A percentile compares a stretch with the other conserved stretches of the same genome.
These are phyloP conservation scores for Engraulis encrasicolus DNA, from an alignment of 2,113 vertebrate genomes.

Conservation along the genomic window DNA sequence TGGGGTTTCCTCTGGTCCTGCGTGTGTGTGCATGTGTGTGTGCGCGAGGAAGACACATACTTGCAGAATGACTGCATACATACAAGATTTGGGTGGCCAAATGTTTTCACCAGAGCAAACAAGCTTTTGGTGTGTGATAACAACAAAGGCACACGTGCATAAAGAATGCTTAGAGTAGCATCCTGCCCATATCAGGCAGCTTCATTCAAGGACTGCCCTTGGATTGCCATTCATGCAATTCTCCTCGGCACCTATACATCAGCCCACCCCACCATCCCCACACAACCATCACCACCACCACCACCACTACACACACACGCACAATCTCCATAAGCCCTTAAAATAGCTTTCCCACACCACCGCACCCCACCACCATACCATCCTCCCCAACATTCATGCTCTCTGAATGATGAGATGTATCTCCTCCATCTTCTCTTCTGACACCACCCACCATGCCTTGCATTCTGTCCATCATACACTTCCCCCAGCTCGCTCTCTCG, in stretches of 20 bases:
- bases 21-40: background rate
- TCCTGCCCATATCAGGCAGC: background rate
- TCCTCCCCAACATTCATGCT: constrained; percentile 14
- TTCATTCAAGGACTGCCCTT: constrained; percentile 23
- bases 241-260: too few relatives aligned
- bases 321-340: background rate
- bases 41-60: background rate
- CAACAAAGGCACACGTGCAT: background rate
- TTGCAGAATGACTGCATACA: background rate
- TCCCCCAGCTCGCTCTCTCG: constrained; percentile 16
- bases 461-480: background rate
- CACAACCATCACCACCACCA: background rate
- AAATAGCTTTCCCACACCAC: constrained; percentile 10
- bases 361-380: constrained; percentile 23
- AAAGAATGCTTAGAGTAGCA: background rate
- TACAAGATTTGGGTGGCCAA: background rate
- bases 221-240: background rate
- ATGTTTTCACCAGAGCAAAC: background rate
- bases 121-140: background rate
- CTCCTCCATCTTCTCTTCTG: constrained; percentile 25
- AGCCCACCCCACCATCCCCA: too few relatives aligned
- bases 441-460: constrained; percentile 23
- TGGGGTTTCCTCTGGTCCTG: background rate
- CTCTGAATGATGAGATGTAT: constrained; percentile 58
- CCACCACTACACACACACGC: background rate